These are phyloP conservation scores for Synanthedon formicaeformis DNA, from an alignment of 2,888 invertebrate genomes.

Conservation along the genomic window DNA sequence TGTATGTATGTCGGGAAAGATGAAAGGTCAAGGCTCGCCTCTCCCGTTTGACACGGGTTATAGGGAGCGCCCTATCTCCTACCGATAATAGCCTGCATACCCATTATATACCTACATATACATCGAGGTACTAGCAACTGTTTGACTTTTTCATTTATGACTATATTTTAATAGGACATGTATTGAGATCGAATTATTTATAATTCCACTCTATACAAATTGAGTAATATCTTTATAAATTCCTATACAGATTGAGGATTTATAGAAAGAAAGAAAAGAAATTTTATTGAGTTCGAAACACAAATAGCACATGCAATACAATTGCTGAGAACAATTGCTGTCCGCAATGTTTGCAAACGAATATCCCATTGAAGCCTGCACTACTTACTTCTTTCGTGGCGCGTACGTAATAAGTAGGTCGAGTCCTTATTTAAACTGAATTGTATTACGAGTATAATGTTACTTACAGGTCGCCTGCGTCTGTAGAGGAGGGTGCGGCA, in stretches of 20 bases:
- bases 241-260: too few species aligned
- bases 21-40: conserved; percentile 1
- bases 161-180: not conserved
- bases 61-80: not conserved
- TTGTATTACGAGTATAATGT: not conserved
- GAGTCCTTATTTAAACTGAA: too few species aligned
- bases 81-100: not conserved
- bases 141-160: not conserved
- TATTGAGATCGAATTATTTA: not conserved
- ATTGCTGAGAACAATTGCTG: too few species aligned
- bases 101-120: not conserved
- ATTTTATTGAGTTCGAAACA: too few species aligned
- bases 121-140: not conserved
- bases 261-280: too few species aligned
- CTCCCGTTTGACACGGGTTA: not conserved
- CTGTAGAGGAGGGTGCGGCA: conserved; percentile 26
- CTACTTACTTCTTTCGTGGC: too few species aligned
- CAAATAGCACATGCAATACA: too few species aligned
- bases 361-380: too few species aligned
- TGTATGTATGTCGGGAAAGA: not conserved
- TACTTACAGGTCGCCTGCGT: not conserved
- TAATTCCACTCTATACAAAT: not conserved
- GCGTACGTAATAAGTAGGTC: too few species aligned
- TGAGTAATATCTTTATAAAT: not conserved
- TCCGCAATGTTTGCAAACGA: too few species aligned